Evolutionary conservation across 1,140 invertebrate species (phyloP).

Genomic region (Plectus sambesii): DNA sequence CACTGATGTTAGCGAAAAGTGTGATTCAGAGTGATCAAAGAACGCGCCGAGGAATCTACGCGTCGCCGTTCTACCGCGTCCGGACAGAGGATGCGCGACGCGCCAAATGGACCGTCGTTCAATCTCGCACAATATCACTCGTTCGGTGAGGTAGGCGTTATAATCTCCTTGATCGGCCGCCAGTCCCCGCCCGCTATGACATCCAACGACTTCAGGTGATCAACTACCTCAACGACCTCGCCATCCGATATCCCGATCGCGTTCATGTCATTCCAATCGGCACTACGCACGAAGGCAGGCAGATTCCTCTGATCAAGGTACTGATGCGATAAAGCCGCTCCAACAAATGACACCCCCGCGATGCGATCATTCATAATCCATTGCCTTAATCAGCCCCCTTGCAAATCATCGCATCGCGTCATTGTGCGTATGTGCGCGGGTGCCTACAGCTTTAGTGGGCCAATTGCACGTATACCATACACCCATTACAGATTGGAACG

Average conservation of each 20-base stretch:
- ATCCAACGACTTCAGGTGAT: too few species aligned
- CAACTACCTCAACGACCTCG: constrained; percentile 40
- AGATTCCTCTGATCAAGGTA: constrained; percentile 43
- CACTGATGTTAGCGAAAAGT: constrained; percentile 11
- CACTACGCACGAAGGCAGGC: constrained; percentile 42
- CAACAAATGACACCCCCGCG: too few species aligned
- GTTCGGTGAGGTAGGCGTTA: constrained; percentile 41
- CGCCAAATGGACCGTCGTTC: constrained; percentile 21
- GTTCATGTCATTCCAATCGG: constrained; percentile 42
- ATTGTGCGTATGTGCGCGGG: too few species aligned
- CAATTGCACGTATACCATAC: too few species aligned
- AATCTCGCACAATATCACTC: constrained; percentile 40
- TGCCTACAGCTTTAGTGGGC: too few species aligned
- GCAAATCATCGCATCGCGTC: too few species aligned
- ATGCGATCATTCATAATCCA: too few species aligned
- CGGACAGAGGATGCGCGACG: constrained; percentile 10
- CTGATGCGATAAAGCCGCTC: too few species aligned
- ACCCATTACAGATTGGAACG: constrained; percentile 41
- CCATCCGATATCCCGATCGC: constrained; percentile 37
- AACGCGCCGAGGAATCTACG: constrained; percentile 12
- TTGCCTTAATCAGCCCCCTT: too few species aligned
- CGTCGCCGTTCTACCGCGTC: constrained; percentile 11
- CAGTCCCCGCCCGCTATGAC: too few species aligned
- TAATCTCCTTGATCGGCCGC: too few species aligned
- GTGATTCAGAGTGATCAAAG: constrained; percentile 32